Percentiles rank a stretch among this genome's conserved stretches.
These are phyloP conservation scores for Fragum whitleyi DNA, from an alignment of 2,888 invertebrate species.

Conservation along the genomic window DNA sequence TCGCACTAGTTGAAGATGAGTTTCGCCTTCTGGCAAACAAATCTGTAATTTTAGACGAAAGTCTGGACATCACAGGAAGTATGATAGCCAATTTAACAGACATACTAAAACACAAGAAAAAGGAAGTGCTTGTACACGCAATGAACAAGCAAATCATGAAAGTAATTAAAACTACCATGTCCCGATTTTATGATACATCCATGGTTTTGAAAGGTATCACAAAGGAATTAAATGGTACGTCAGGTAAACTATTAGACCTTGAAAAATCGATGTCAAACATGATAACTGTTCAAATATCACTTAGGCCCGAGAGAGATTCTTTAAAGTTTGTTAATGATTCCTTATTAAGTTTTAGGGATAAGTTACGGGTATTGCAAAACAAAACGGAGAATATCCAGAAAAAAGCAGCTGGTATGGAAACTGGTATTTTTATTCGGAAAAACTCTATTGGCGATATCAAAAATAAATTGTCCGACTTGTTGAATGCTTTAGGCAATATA, in stretches of 20 bases:
- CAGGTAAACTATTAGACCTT: not conserved
- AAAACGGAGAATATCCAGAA: no score
- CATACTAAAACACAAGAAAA: not conserved
- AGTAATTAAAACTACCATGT: not conserved
- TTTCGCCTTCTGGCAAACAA: not conserved
- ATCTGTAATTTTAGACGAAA: not conserved
- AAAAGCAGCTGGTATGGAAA: no score
- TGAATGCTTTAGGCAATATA: not conserved
- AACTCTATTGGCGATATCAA: not conserved
- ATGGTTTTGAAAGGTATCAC: not conserved
- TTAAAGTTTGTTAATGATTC: no score
- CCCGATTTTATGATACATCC: not conserved
- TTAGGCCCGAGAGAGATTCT: not conserved
- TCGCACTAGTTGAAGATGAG: not conserved
- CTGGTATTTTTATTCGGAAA: not conserved
- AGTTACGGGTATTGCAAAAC: no score
- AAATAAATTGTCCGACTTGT: not conserved
- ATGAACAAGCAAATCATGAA: not conserved
- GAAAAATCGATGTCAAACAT: not conserved
- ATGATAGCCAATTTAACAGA: not conserved
- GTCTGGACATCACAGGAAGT: not conserved
- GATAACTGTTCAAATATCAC: not conserved
- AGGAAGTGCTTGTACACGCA: not conserved
- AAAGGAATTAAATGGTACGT: not conserved
- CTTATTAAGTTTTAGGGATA: no score